Percentiles rank a stretch among this genome's conserved stretches.
Evolutionary conservation across 2,888 invertebrate species (phyloP).

Genomic region (Lapara coniferarum): DNA sequence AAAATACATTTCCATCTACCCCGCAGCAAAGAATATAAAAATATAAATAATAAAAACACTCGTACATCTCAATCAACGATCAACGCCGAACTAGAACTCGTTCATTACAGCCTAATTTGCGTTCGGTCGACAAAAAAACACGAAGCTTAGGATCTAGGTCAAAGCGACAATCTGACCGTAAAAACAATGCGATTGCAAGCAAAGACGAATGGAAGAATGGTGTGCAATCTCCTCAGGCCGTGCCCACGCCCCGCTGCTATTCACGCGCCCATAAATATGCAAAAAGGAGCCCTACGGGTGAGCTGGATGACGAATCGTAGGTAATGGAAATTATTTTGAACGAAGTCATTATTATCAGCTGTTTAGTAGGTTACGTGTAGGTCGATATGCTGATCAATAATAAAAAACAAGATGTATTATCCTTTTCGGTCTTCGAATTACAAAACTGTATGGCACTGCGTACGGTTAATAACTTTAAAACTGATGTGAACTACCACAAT

Average conservation of each 20-base stretch:
- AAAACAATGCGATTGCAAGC: slow-evolving; percentile 24
- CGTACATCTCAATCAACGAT: too few relatives aligned
- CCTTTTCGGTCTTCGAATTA: too few relatives aligned
- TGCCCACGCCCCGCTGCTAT: slow-evolving; percentile 1
- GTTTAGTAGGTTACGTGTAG: too few relatives aligned
- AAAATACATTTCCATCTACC: too few relatives aligned
- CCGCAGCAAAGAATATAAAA: too few relatives aligned
- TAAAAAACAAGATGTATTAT: too few relatives aligned
- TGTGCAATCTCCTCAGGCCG: slow-evolving; percentile 9
- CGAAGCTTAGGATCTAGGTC: slow-evolving; percentile 1
- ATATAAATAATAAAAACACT: too few relatives aligned
- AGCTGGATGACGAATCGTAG: neutral
- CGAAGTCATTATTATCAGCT: too few relatives aligned
- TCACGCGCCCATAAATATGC: slow-evolving; percentile 24
- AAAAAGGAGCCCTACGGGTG: slow-evolving; percentile 5
- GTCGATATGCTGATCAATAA: too few relatives aligned
- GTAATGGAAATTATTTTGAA: neutral
- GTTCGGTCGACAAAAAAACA: neutral
- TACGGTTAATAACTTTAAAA: too few relatives aligned
- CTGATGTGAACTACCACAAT: too few relatives aligned
- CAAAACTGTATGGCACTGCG: too few relatives aligned
- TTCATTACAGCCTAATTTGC: neutral
- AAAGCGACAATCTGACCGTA: slow-evolving; percentile 16
- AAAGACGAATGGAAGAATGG: slow-evolving; percentile 17
- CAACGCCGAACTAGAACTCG: neutral